phyloP scores from a whole-genome alignment of 2,888 invertebrate genomes.

The Orthosia gothica region DNA sequence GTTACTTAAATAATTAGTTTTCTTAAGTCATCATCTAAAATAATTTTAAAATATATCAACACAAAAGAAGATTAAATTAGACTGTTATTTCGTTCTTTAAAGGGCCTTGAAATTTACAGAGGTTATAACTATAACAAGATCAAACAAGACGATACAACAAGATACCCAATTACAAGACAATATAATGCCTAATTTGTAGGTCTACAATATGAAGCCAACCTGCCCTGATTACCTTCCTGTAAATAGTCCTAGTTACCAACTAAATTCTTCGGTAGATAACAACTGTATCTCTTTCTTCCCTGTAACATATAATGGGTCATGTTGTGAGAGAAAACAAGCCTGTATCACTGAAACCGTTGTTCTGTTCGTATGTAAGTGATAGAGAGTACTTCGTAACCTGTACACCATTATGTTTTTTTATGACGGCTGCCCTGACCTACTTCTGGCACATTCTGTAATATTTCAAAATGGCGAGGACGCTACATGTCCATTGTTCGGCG shows the following conservation, averaged over 20 bases:
- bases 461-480: conserved; percentile 41
- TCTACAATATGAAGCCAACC: background rate
- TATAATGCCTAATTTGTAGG: too few relatives aligned
- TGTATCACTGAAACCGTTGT: background rate
- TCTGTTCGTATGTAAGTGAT: conserved; percentile 20
- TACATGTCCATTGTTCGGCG: conserved; percentile 21
- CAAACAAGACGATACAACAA: too few relatives aligned
- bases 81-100: background rate
- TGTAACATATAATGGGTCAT: background rate
- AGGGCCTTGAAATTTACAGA: too few relatives aligned
- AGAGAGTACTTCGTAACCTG: conserved; percentile 29
- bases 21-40: background rate
- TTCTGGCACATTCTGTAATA: conserved; percentile 49
- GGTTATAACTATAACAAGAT: too few relatives aligned
- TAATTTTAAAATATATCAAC: background rate
- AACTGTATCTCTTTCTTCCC: background rate
- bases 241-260: too few relatives aligned
- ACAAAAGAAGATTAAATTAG: background rate
- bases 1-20: conserved; percentile 11
- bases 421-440: conserved; percentile 47
- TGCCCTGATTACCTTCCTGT: background rate
- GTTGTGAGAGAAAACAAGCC: conserved; percentile 3
- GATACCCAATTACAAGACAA: too few relatives aligned
- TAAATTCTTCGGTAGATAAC: background rate
- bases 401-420: conserved; percentile 46